Base-by-base conservation (phyloP, 2,888 invertebrate genomes). In the Parascotia fuliginaria region DNA sequence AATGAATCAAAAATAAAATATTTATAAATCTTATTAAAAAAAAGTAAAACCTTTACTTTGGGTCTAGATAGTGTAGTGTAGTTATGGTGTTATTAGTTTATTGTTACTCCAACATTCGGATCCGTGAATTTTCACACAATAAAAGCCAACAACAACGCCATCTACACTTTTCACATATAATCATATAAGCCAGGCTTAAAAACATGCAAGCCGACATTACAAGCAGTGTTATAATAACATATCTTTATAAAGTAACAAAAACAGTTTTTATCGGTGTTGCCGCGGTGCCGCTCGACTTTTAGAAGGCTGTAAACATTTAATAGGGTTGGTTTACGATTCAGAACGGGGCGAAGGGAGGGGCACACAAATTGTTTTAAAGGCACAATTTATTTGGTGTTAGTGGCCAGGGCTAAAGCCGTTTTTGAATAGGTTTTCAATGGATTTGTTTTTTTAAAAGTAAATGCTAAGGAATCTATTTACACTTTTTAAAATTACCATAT, bases 251-350 rank as follows among this genome's bases (percentile, higher is more conserved):
- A 67, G 69, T 63, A 65, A 66, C 66, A 70, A 73, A 70, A 72
- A 65, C 62, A 14, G 57, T 70, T 73, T 75, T 77, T 75, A 73
- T 77, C 68, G 68, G 48, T 33, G 15, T 46, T 44, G 22, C 62
- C 60, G 62, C 44, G 38, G 44, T 70, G 64, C 62, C 62, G 60
- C 69, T 74, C 68, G 75, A 77, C 72, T 77, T 81, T 73, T 77
- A 76, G 75, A 67, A 71, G 69, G 70, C 73, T 80, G 85, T 89
- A 89, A 89, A 89, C 80, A 77, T 85, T 89, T 89, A 87, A 90
- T 88, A 80, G 89, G 87, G 82, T 83, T 83, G 84, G 84, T 73
- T 73, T 71, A 71, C 68, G 70, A 70, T 65, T 66, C 51, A 49
- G 49, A 46, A 56, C 24, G 37, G 50, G 46, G 57, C 55, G 58